These are phyloP conservation scores for Dicycla oo DNA, from an alignment of 2,888 invertebrate genomes.

Conservation along the genomic window DNA sequence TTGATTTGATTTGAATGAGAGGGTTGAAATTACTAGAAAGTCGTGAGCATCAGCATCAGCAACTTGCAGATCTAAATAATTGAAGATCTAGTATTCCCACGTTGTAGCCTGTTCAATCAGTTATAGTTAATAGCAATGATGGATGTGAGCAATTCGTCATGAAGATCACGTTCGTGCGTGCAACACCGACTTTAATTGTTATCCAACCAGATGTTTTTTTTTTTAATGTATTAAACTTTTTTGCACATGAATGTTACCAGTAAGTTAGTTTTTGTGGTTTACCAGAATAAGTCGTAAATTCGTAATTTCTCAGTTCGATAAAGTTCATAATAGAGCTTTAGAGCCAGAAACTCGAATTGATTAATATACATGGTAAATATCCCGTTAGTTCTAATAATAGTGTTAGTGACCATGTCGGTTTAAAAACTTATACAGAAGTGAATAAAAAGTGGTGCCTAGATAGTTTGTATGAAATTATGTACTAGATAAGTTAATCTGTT, in stretches of 20 bases:
- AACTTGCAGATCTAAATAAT: not conserved
- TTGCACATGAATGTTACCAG: slow-evolving; percentile 9
- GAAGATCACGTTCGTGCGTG: slow-evolving; percentile 54
- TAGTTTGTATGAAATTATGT: not conserved
- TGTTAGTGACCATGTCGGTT: too few species aligned
- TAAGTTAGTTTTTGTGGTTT: not conserved
- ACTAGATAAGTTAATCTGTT: not conserved
- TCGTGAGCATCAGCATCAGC: not conserved
- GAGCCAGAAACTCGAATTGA: too few species aligned
- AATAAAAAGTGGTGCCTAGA: not conserved
- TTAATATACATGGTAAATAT: too few species aligned
- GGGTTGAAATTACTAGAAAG: not conserved
- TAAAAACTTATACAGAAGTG: too few species aligned
- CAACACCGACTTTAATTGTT: slow-evolving; percentile 52
- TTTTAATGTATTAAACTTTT: not conserved
- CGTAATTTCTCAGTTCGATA: not conserved
- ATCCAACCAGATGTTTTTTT: slow-evolving; percentile 18
- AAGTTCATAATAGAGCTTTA: not conserved
- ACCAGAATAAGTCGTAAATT: not conserved
- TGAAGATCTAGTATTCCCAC: slow-evolving; percentile 52
- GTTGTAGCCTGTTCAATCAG: slow-evolving; percentile 34
- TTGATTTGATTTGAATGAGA: too few species aligned
- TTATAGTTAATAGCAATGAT: slow-evolving; percentile 44
- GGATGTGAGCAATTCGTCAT: slow-evolving; percentile 57
- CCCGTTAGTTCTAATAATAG: too few species aligned